phyloP scores from a whole-genome alignment of 37 sponge, comb jelly and placozoan species.

The Spongia lamella region DNA sequence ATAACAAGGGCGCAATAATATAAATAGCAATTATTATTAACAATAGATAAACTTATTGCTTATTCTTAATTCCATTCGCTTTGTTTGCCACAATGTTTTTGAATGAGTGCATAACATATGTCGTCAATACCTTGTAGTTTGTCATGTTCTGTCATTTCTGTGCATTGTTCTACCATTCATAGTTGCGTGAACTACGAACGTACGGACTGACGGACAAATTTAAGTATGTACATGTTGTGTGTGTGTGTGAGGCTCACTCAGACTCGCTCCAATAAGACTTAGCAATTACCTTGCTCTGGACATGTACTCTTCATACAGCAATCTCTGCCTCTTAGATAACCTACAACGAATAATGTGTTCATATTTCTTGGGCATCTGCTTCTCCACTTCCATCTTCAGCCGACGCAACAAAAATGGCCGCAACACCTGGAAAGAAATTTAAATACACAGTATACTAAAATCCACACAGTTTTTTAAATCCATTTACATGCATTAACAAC shows the following conservation, averaged over 20 bases:
- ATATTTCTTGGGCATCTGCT: slow-evolving; percentile 96
- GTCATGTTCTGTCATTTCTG: too few relatives aligned
- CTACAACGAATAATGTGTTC: slow-evolving; percentile 89
- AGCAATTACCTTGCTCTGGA: slow-evolving; percentile 68
- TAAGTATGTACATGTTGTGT: not conserved
- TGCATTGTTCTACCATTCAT: too few relatives aligned
- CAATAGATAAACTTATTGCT: too few relatives aligned
- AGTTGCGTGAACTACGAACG: too few relatives aligned
- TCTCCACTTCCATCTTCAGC: slow-evolving; percentile 94
- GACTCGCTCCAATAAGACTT: not conserved
- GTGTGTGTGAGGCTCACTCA: not conserved
- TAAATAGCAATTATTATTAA: too few relatives aligned
- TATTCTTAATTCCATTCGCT: too few relatives aligned
- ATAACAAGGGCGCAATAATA: too few relatives aligned
- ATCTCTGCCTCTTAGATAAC: slow-evolving; percentile 94
- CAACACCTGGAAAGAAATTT: slow-evolving; percentile 60
- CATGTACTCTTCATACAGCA: slow-evolving; percentile 98
- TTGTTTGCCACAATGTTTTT: too few relatives aligned
- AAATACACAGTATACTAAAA: not conserved
- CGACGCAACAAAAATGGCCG: slow-evolving; percentile 95
- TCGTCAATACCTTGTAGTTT: too few relatives aligned
- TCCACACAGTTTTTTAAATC: not conserved
- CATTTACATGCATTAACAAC: not conserved
- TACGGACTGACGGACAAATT: too few relatives aligned
- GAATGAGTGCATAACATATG: too few relatives aligned